A percentile compares a stretch with the other conserved stretches of the same genome.
These are phyloP conservation scores for Ptilodon capucinus DNA, from an alignment of 2,888 invertebrate genomes.

Conservation along the genomic window DNA sequence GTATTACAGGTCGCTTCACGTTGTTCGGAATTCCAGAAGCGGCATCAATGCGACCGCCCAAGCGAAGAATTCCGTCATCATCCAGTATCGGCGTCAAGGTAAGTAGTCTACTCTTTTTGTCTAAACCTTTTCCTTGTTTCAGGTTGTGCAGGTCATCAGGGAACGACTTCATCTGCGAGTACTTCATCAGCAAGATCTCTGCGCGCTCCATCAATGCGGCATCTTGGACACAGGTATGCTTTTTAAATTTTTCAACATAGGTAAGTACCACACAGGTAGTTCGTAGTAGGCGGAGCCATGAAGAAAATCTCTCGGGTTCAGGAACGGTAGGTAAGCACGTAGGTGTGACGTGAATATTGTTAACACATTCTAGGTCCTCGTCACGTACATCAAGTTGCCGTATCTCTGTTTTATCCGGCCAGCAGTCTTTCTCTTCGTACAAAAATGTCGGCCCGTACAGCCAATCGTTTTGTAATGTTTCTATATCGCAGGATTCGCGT, in stretches of 20 bases:
- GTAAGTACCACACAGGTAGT: neutral
- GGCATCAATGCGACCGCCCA: neutral
- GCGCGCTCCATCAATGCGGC: slow-evolving; percentile 1
- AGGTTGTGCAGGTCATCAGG: slow-evolving; percentile 1
- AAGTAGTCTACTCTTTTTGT: slow-evolving; percentile 4
- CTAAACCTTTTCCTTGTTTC: slow-evolving; percentile 1
- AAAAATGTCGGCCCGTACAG: slow-evolving; percentile 2
- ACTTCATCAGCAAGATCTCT: neutral
- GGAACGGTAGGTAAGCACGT: slow-evolving; percentile 1
- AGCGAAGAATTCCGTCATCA: slow-evolving; percentile 1
- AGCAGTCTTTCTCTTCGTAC: neutral
- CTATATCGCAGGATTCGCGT: neutral
- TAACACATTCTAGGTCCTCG: slow-evolving; percentile 1
- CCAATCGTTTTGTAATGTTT: slow-evolving; percentile 1
- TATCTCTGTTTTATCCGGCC: neutral
- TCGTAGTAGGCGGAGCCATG: slow-evolving; percentile 1
- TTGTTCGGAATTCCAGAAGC: neutral
- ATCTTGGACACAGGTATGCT: neutral
- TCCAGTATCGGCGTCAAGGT: slow-evolving; percentile 1
- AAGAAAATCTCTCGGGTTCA: slow-evolving; percentile 3
- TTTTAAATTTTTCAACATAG: slow-evolving; percentile 2
- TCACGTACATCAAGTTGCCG: neutral
- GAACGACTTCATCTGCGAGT: slow-evolving; percentile 2
- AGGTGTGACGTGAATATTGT: neutral
- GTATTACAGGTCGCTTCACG: slow-evolving; percentile 1